Evolutionary conservation across 2,888 invertebrate genomes (phyloP).

Genomic region (Polymixis flavicincta): DNA sequence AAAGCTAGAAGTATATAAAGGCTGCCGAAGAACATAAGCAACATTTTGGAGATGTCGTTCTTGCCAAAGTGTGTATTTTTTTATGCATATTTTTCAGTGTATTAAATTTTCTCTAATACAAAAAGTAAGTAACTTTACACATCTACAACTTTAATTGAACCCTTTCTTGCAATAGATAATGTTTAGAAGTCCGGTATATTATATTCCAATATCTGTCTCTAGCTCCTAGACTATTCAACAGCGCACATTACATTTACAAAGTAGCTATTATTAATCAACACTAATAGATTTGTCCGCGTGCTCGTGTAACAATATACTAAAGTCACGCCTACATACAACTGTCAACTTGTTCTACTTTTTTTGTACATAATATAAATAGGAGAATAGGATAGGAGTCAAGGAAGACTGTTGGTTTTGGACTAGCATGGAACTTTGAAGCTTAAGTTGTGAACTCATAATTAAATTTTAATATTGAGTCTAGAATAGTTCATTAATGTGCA

Average conservation of each 20-base stretch:
- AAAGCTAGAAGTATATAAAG: no score
- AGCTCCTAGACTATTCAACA: conserved; percentile 52
- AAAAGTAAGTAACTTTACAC: no score
- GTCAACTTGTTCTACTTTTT: conserved; percentile 46
- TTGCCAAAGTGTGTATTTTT: no score
- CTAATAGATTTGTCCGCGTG: conserved; percentile 63
- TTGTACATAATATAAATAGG: conserved; percentile 34
- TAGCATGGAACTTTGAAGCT: neutral
- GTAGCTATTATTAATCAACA: conserved; percentile 59
- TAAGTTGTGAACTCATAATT: neutral
- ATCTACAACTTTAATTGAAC: neutral
- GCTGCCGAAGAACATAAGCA: no score
- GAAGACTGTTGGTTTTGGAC: conserved; percentile 4
- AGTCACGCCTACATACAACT: conserved; percentile 54
- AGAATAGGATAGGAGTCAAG: conserved; percentile 5
- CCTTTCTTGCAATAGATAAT: neutral
- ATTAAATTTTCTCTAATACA: no score
- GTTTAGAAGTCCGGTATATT: neutral
- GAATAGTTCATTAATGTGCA: no score
- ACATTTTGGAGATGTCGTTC: no score
- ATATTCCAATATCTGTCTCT: neutral
- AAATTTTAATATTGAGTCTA: neutral
- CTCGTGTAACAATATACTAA: conserved; percentile 56
- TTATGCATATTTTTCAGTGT: no score
- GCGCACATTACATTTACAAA: conserved; percentile 57